Evolutionary conservation across 1,140 invertebrate genomes (phyloP), one percentile per base, ranked within the genome.

Genomic region (Drosophila watanabei): DNA sequence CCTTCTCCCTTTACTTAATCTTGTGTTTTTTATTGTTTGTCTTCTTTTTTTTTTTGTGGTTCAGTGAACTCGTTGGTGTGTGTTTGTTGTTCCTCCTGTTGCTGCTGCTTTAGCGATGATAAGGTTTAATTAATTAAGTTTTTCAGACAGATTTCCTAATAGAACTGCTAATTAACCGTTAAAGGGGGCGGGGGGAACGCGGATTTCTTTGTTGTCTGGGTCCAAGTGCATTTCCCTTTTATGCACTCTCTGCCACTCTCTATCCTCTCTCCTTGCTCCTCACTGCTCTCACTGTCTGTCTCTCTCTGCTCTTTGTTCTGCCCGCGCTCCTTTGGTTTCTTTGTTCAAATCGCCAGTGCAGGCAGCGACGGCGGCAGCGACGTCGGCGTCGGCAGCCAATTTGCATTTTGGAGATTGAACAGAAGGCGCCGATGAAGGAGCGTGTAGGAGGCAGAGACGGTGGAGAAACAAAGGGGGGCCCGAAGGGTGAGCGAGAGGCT

Each of bases 171-270:
- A 84, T 84, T 71, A 49, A 57, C 48, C 16, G 33, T 32, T n/a
- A 33, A 18, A 39, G 30, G 43, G n/a, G 58, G 35, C 32, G 58
- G 32, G 58, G 32, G 14, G 39, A 32, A 62, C 18, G 56, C 30
- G 48, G 35, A 80, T 70, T 37, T 85, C 82, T 86, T 85, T 85
- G 82, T 85, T 85, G 82, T 85, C 82, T 85, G 82, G 64, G 62
- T 48, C 63, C 72, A 68, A 84, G 79, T 81, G 82, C 82, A 85
- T 78, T 85, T 85, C 78, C 78, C 82, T 77, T 61, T 83, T 76
- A 11, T 52, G 54, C 54, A 57, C 35, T 57, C 54, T 57, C 35
- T 57, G 20, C 7, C 52, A 49, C 63, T 41, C 45, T 54, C 45
- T 35, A 7, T 32, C 37, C 48, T 24, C 57, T 46, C 62, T 66